Base-by-base conservation (phyloP, 1,140 invertebrate genomes). In the Drosophila willistoni region DNA sequence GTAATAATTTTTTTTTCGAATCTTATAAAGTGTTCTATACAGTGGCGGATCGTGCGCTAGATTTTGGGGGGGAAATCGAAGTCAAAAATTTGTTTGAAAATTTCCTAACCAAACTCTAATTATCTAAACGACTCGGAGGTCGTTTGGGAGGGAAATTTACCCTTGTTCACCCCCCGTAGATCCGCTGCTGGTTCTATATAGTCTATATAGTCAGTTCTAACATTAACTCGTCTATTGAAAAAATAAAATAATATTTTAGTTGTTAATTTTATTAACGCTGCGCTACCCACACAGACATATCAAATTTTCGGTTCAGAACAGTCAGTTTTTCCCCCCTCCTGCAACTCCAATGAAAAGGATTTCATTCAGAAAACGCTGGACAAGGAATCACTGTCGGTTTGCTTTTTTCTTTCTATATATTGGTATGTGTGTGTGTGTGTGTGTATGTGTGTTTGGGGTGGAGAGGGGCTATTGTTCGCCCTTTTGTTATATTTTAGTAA, bases 221-320 rank as follows among this genome's bases (percentile, higher is more conserved):
- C 54, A 55, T 19, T 39, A 41, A 33, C 19, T 7, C 13, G n/a
- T 6, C 25, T 9, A 44, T 36, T n/a, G 7, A 41, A 3, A 51
- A 71, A 77, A 71, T 63, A 59, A 71, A 67, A 44, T 62, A 66
- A 71, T 77, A 67, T 71, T 77, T 77, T 60, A 47, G 59, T 47
- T 77, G 65, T 62, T 64, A 62, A 54, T 71, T 76, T 62, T 7
- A n/a, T 42, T 47, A 62, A 71, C 67, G 77, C 71, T 79, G 76
- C 67, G 67, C 71, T 79, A 55, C n/a, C 60, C 67, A 71, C 67
- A 71, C 68, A 81, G 39, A 44, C 51, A 54, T 81, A 81, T 81
- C 79, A 13, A 34, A 60, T 81, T 59, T 63, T 33, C 44, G 14
- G 3, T 14, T 44, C 12, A 14, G 13, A 14, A 29, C 44, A 51